Evolutionary conservation across 2,113 vertebrate species (phyloP), one percentile per base, ranked within the genome.

Genomic region (Austrofundulus limnaeus): DNA sequence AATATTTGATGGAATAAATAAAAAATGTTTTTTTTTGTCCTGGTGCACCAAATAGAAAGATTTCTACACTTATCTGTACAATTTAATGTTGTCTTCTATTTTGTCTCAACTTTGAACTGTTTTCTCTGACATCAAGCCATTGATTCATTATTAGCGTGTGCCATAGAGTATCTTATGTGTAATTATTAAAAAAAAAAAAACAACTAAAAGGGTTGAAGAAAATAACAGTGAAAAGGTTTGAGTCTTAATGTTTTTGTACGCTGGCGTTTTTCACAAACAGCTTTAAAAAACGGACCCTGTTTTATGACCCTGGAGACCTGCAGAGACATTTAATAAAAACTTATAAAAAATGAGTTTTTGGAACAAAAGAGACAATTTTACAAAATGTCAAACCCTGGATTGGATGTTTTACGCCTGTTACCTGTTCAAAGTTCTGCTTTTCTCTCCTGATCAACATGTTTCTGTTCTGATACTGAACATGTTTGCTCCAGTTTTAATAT

Each of bases 21-120:
- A 41, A 66, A 55, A 15, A 49, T 78, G 66, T 54, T 68, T 15
- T 68, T 59, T 72, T 54, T 78, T 58, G 28, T 61, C 55, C 55
- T 61, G 16, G 9, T 53, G 66, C 70, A 61, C 34, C 58, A 63
- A 72, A 69, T 46, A 75, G 56, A n/a, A 70, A 24, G 74, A 82
- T 70, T 51, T 69, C 53, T 79, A 66, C 67, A 31, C 61, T 63
- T 70, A 34, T 75, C 48, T 88, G 80, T 76, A 67, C 66, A 69
- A 49, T 24, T 71, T 48, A 45, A 49, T 80, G 74, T 85, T 67
- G 67, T 85, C 72, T 23, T 70, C 77, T 85, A 51, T 48, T 61
- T 81, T 63, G 78, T 85, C 78, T 82, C 62, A 47, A 80, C 64
- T 71, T 80, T 79, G 57, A 87, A 79, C 66, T 73, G 81, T 85